Evolutionary conservation across 2,888 invertebrate genomes (phyloP).

Genomic region (Choristoneura rosaceana): DNA sequence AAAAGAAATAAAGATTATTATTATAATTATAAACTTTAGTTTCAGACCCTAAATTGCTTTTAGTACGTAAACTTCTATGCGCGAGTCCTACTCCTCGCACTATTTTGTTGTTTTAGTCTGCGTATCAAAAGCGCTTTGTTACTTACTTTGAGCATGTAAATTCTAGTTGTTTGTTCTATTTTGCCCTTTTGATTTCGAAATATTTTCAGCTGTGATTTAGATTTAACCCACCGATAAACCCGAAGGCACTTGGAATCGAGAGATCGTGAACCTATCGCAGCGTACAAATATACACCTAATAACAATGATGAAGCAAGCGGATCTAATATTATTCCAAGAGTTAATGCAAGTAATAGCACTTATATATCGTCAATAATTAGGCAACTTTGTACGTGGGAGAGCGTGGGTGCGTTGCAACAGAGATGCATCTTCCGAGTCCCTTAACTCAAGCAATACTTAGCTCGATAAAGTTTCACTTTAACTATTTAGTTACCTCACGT

Average conservation of each 20-base stretch:
- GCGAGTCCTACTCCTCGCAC: too few relatives aligned
- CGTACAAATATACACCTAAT: slow-evolving; percentile 32
- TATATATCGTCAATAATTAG: slow-evolving; percentile 42
- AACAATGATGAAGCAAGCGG: slow-evolving; percentile 40
- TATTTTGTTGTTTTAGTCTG: too few relatives aligned
- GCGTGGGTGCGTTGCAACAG: slow-evolving; percentile 58
- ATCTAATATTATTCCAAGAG: slow-evolving; percentile 39
- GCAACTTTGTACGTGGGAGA: slow-evolving; percentile 56
- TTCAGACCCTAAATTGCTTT: too few relatives aligned
- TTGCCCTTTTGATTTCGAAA: not conserved
- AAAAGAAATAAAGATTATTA: too few relatives aligned
- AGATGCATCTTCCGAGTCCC: slow-evolving; percentile 40
- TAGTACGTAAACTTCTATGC: too few relatives aligned
- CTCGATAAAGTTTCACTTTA: slow-evolving; percentile 20
- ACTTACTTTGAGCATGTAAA: not conserved
- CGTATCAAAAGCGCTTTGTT: not conserved
- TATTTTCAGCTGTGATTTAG: slow-evolving; percentile 7
- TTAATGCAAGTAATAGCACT: slow-evolving; percentile 39
- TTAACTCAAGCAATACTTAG: slow-evolving; percentile 19
- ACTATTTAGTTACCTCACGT: not conserved
- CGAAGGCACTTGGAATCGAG: slow-evolving; percentile 11
- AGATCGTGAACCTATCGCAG: slow-evolving; percentile 25
- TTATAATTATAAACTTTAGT: too few relatives aligned
- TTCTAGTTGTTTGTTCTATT: not conserved
- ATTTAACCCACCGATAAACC: slow-evolving; percentile 5